A percentile compares a stretch with the other conserved stretches of the same genome.
phyloP scores from a whole-genome alignment of 2,888 invertebrate species.

The Tromatobia lineatoria region DNA sequence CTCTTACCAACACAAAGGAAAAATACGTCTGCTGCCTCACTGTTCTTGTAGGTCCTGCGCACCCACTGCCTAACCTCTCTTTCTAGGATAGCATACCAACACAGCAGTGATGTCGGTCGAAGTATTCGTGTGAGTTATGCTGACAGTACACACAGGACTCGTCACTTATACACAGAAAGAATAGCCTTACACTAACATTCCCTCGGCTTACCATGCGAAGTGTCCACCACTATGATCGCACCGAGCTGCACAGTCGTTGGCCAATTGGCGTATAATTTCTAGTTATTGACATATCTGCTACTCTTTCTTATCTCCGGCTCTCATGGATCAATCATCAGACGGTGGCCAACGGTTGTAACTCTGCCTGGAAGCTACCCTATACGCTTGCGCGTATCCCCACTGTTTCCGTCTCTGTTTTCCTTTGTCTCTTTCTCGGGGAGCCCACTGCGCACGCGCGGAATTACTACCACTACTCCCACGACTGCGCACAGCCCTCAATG shows the following conservation, averaged over 20 bases:
- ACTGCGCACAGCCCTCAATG: conserved; percentile 1
- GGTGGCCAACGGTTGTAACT: not conserved
- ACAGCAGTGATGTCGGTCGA: not conserved
- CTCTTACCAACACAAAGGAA: conserved; percentile 31
- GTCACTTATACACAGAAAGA: conserved; percentile 11
- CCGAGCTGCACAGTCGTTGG: conserved; percentile 28
- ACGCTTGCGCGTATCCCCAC: conserved; percentile 53
- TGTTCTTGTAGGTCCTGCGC: conserved; percentile 31
- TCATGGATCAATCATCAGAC: conserved; percentile 11
- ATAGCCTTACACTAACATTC: not conserved
- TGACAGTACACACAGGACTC: not conserved
- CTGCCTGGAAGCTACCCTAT: not conserved
- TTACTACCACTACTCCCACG: conserved; percentile 4
- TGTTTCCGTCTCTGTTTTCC: not conserved
- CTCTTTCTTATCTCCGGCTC: not conserved
- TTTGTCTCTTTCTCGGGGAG: too few species aligned
- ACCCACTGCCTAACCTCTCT: conserved; percentile 1
- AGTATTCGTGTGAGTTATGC: conserved; percentile 1
- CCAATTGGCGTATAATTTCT: conserved; percentile 13
- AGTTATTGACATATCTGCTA: not conserved
- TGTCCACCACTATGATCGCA: not conserved
- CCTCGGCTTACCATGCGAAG: not conserved
- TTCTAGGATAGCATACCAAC: not conserved
- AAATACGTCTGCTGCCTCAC: conserved; percentile 34
- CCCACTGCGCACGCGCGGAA: conserved; percentile 35